These are phyloP conservation scores for Argentina silus DNA, from an alignment of 2,797 vertebrate species.

Conservation along the genomic window DNA sequence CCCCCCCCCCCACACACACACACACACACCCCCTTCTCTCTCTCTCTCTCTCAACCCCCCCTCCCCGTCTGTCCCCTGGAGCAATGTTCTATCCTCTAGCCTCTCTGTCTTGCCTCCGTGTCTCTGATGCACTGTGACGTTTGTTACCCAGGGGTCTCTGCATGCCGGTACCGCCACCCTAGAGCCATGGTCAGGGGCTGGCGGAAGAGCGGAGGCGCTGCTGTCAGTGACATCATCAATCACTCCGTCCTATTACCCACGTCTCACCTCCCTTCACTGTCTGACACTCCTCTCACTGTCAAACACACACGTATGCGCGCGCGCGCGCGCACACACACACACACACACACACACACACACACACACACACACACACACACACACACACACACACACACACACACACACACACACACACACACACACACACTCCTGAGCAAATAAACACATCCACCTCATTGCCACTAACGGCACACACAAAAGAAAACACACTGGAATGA, in stretches of 20 bases:
- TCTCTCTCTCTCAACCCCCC: slow-evolving; percentile 39
- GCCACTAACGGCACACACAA: too few species aligned
- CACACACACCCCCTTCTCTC: slow-evolving; percentile 53
- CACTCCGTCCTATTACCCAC: slow-evolving; percentile 62
- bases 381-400: not conserved
- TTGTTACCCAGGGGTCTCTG: slow-evolving; percentile 69
- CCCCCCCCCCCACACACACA: slow-evolving; percentile 17
- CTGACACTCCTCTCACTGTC: slow-evolving; percentile 47
- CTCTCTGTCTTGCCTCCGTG: slow-evolving; percentile 57
- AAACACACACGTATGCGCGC: not conserved
- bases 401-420: not conserved
- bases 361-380: not conserved
- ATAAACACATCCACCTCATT: too few species aligned
- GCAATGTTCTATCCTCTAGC: slow-evolving; percentile 63
- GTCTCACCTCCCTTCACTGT: slow-evolving; percentile 71
- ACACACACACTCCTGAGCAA: not conserved
- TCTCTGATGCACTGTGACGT: slow-evolving; percentile 73
- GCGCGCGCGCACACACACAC: not conserved
- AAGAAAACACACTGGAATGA: too few species aligned
- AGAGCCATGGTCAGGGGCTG: slow-evolving; percentile 65
- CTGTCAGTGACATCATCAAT: slow-evolving; percentile 72
- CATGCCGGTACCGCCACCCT: slow-evolving; percentile 56
- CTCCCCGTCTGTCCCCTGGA: slow-evolving; percentile 46
- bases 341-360: not conserved
- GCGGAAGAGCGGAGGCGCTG: slow-evolving; percentile 48